Conservation (phyloP, 2,113 vertebrate genomes). For the Triplophysa tibetana region DNA sequence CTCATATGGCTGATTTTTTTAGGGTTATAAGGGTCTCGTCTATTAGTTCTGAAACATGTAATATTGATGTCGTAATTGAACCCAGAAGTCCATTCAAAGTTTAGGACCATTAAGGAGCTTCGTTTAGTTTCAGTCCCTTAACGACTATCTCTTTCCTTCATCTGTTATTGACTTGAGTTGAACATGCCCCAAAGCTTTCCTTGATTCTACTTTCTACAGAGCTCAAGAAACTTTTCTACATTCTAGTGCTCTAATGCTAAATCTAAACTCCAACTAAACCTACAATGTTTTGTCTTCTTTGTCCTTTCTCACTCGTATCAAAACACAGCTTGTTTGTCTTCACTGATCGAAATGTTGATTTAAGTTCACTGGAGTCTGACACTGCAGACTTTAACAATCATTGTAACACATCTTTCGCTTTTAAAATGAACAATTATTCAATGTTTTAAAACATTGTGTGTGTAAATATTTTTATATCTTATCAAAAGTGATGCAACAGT, state of each 20-base stretch:
- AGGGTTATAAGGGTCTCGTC: conserved; percentile 40
- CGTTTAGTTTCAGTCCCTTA: conserved; percentile 41
- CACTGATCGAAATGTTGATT: no score
- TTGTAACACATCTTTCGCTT: no score
- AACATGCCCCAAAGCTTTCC: conserved; percentile 27
- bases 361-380: no score
- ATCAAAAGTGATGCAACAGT: no score
- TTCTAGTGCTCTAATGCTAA: conserved; percentile 5
- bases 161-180: conserved; percentile 37
- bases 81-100: conserved; percentile 75
- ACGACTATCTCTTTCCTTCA: conserved; percentile 36
- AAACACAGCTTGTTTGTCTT: neutral
- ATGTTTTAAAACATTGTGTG: no score
- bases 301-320: neutral
- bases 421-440: no score
- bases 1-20: conserved; percentile 45
- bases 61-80: conserved; percentile 79
- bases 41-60: conserved; percentile 73
- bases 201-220: conserved; percentile 11
- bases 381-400: no score
- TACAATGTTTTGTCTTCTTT: neutral
- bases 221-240: conserved; percentile 17
- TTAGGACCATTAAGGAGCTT: conserved; percentile 61
- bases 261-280: neutral
- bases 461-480: no score